These are phyloP conservation scores for Agelastica alni DNA, from an alignment of 2,888 invertebrate species.

Conservation along the genomic window DNA sequence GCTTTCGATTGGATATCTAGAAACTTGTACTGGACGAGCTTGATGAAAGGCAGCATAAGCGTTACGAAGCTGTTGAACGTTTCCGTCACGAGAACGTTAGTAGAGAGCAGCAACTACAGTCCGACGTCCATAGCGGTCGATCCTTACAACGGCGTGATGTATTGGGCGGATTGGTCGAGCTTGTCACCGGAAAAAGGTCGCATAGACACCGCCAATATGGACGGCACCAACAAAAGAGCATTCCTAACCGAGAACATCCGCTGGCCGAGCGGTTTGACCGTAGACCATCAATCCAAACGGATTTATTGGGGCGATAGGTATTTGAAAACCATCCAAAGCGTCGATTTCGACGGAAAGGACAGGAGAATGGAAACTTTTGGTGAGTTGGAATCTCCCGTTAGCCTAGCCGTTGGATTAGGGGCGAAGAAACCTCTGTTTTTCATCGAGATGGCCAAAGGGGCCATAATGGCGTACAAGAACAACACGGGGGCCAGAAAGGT, in stretches of 20 bases:
- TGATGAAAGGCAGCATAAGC: constrained; percentile 68
- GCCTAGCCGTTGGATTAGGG: constrained; percentile 40
- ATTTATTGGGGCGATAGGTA: constrained; percentile 77
- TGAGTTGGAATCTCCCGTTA: constrained; percentile 58
- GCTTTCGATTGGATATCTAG: constrained; percentile 83
- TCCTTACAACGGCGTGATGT: constrained; percentile 71
- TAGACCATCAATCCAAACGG: constrained; percentile 63
- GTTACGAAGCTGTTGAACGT: constrained; percentile 69
- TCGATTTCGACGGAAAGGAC: constrained; percentile 61
- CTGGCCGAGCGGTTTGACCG: constrained; percentile 78
- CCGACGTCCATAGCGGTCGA: constrained; percentile 66
- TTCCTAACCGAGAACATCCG: constrained; percentile 60
- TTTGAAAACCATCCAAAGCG: constrained; percentile 69
- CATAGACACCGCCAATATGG: constrained; percentile 75
- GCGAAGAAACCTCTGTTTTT: constrained; percentile 66
- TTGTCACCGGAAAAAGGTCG: constrained; percentile 58
- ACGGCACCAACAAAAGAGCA: constrained; percentile 64
- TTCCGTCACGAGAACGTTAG: constrained; percentile 61
- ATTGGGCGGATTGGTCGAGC: constrained; percentile 75
- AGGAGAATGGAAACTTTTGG: constrained; percentile 59
- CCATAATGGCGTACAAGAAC: constrained; percentile 59
- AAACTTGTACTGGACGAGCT: constrained; percentile 86
- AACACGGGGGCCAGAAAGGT: constrained; percentile 58
- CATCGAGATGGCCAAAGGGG: constrained; percentile 71
- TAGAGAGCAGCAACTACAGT: constrained; percentile 62